Base-by-base conservation (phyloP, 2,113 vertebrate species). In the Todiramphus saurophagus region DNA sequence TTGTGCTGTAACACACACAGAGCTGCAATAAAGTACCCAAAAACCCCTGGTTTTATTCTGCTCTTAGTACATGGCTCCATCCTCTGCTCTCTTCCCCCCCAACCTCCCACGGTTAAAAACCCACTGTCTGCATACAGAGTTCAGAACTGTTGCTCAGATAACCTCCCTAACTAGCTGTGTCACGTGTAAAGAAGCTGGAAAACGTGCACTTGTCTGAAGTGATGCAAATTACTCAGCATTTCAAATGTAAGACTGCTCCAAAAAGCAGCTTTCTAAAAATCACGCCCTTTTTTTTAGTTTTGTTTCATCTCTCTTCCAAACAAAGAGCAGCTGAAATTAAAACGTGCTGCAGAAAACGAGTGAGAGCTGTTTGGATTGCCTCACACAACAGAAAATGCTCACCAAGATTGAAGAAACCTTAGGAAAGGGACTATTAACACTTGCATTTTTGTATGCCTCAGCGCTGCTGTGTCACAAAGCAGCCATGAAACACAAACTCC, bases 301-400 rank as follows among this genome's bases (percentile, higher is more conserved):
- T 30, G 12, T 39, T 89, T 66, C 8, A 44, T 24, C 46, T 74
- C 43, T 46, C 46, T 66, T 39, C 35, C 20, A 25, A 58, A 66
- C 12, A 53, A 50, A 66, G 7, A 67, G 3, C 41, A 86, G 51
- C 28, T 19, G 16, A 72, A 89, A 76, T 59, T 18, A 75, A 60
- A 92, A 55, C 4, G 5, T 7, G 50, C 5, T 0, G 1, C 8
- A 11, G 30, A n/a, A 74, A 79, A 64, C 7, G 2, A 76, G 27
- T 5, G 16, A 44, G 10, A 58, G 27, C n/a, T 55, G 63, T 35
- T 81, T 0, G 0, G 37, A 20, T 33, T 33, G 31, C n/a, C 23
- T 39, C 30, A 25, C 5, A 24, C 10, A 53, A 35, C 0, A 51
- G 14, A 39, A 66, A 39, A 35, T 7, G 27, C 11, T 33, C 23